Conservation (phyloP, 2,797 vertebrate genomes). For the Rhinogobio ventralis region DNA sequence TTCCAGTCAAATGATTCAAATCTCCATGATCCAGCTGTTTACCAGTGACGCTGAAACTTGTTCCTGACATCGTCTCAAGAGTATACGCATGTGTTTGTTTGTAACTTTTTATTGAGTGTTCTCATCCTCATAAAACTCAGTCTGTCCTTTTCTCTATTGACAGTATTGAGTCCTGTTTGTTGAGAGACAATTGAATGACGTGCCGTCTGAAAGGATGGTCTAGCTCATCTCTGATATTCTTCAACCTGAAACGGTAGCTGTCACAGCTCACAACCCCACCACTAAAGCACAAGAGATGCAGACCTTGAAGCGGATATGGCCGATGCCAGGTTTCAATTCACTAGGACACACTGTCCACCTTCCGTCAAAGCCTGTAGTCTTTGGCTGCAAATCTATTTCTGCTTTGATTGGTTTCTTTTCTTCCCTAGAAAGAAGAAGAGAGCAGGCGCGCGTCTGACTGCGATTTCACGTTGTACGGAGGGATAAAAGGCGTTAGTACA, state of each 20-base stretch:
- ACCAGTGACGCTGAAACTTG: background rate
- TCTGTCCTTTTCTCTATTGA: conserved; percentile 44
- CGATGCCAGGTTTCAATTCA: conserved; percentile 63
- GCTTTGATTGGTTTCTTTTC: conserved; percentile 72
- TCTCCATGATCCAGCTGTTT: background rate
- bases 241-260: conserved; percentile 55
- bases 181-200: conserved; percentile 57
- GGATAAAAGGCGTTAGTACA: conserved; percentile 26
- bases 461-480: background rate
- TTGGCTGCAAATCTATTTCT: conserved; percentile 64
- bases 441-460: conserved; percentile 38
- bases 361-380: conserved; percentile 46
- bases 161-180: conserved; percentile 41
- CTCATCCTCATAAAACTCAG: conserved; percentile 44
- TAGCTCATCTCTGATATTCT: conserved; percentile 54
- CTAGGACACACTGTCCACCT: conserved; percentile 41
- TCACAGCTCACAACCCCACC: conserved; percentile 65
- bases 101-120: conserved; percentile 13
- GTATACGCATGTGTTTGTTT: conserved; percentile 18
- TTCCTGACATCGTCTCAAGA: background rate
- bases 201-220: conserved; percentile 53
- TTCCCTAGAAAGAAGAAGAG: conserved; percentile 57
- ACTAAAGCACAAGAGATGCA: conserved; percentile 61
- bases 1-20: background rate
- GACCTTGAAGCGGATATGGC: conserved; percentile 63